Base-by-base conservation (phyloP, 2,113 vertebrate genomes). In the Scopus umbretta region DNA sequence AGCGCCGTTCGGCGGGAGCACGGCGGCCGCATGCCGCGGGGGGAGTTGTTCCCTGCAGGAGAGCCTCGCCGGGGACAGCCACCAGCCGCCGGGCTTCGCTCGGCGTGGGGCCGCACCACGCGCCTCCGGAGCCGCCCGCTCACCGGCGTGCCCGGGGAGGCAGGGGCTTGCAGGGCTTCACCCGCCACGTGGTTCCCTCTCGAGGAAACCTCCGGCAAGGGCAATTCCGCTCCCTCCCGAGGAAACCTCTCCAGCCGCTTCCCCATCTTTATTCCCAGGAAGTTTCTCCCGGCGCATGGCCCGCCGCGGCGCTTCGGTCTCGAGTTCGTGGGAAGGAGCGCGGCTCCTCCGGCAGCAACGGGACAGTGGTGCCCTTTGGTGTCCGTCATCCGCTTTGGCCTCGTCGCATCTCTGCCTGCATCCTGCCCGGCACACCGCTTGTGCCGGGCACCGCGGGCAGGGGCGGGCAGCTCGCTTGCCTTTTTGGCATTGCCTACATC, bases 311-410 rank as follows among this genome's bases (percentile, higher is more conserved):
- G 3, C 26, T 38, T 84, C 10, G 4, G 27, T 32, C 65, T 32
- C 10, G 20, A 80, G 84, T 62, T 86, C 6, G 1, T 1, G 38
- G 56, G 47, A 65, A 30, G 66, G 38, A 78, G 53, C 14, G 2
- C 5, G 8, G 30, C 49, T 78, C 27, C 40, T 45, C 66, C 0
- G 0, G 36, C n/a, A 29, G 43, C 0, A 0, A 6, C 10, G 4
- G 56, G 32, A 11, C 21, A 29, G 50, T 61, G 34, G 73, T 19
- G 75, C 42, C 67, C 52, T 43, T 79, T 23, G 67, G 62, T 9
- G 1, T 36, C 52, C 13, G 0, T 50, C 56, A 0, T 4, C 70
- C 6, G 0, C 7, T 3, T 20, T 13, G 65, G n/a, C 50, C 61
- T 63, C 11, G 1, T 13, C 4, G 5, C 25, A 0, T 6, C 45